These are phyloP conservation scores for Halocynthia aurantium DNA, from an alignment of 23 tunicate genomes.

Conservation along the genomic window DNA sequence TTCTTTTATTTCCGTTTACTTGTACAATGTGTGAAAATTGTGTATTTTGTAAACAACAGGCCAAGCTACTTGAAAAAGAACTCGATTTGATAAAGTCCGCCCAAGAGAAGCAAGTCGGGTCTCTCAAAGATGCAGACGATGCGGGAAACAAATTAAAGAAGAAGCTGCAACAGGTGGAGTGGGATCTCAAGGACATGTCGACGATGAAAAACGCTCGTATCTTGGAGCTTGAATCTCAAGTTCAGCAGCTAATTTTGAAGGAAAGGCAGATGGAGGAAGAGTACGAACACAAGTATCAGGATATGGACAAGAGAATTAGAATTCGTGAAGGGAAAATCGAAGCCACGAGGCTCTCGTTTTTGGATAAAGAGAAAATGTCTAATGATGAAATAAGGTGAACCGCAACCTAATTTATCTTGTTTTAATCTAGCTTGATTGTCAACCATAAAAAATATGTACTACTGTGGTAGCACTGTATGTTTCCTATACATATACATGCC, in stretches of 20 bases:
- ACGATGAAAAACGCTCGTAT: constrained; percentile 62
- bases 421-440: no score
- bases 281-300: constrained; percentile 28
- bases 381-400: constrained; percentile 47
- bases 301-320: constrained; percentile 60
- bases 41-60: constrained; percentile 8
- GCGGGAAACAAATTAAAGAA: constrained; percentile 24
- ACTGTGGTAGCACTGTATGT: background rate
- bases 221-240: constrained; percentile 65
- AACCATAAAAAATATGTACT: no score
- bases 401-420: background rate
- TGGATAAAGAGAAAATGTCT: constrained; percentile 44
- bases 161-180: constrained; percentile 47
- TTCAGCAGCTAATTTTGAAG: constrained; percentile 22
- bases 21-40: background rate
- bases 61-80: constrained; percentile 55
- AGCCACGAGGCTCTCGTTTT: constrained; percentile 28
- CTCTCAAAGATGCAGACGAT: constrained; percentile 16
- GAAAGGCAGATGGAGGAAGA: constrained; percentile 24
- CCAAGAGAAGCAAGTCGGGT: constrained; percentile 19
- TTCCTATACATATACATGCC: background rate
- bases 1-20: background rate
- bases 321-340: constrained; percentile 45
- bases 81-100: constrained; percentile 16
- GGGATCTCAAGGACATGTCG: constrained; percentile 45